Conservation (phyloP, 1,140 invertebrate species). For the Drosophila ficusphila region DNA sequence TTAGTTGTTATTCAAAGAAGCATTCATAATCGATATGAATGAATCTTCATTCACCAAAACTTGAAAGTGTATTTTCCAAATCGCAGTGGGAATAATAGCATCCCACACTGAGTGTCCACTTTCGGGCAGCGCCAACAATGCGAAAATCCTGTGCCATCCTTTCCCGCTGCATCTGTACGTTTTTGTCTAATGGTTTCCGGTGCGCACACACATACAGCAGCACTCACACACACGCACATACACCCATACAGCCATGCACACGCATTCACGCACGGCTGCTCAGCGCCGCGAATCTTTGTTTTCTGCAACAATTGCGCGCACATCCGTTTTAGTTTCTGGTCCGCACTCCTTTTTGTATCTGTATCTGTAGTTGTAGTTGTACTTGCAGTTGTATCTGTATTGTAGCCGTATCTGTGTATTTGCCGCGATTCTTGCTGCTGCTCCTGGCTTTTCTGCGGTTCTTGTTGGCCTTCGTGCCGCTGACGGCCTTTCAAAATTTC, state of each 20-base stretch:
- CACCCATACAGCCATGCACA: slow-evolving; percentile 14
- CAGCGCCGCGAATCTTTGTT: slow-evolving; percentile 81
- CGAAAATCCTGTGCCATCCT: slow-evolving; percentile 59
- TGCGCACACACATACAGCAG: slow-evolving; percentile 37
- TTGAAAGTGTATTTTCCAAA: slow-evolving; percentile 8
- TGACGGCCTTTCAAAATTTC: slow-evolving; percentile 73
- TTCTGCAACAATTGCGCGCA: slow-evolving; percentile 73
- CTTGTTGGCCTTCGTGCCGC: slow-evolving; percentile 35
- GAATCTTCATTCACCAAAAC: not conserved
- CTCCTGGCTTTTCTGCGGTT: slow-evolving; percentile 12
- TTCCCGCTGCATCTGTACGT: slow-evolving; percentile 63
- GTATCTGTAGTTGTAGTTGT: not conserved
- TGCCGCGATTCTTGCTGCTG: slow-evolving; percentile 9
- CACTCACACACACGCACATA: slow-evolving; percentile 15
- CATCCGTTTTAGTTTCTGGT: slow-evolving; percentile 59
- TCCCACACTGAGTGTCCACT: slow-evolving; percentile 64
- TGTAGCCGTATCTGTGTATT: not conserved
- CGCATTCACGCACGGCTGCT: slow-evolving; percentile 74
- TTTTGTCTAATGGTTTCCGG: slow-evolving; percentile 81
- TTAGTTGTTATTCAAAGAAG: too few relatives aligned
- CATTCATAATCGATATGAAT: too few relatives aligned
- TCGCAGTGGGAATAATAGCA: slow-evolving; percentile 23
- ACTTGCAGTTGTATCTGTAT: too few relatives aligned
- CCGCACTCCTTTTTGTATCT: slow-evolving; percentile 16
- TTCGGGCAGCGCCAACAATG: slow-evolving; percentile 75